These are phyloP conservation scores for Encarsia formosa DNA, from an alignment of 2,888 invertebrate genomes.

Conservation along the genomic window DNA sequence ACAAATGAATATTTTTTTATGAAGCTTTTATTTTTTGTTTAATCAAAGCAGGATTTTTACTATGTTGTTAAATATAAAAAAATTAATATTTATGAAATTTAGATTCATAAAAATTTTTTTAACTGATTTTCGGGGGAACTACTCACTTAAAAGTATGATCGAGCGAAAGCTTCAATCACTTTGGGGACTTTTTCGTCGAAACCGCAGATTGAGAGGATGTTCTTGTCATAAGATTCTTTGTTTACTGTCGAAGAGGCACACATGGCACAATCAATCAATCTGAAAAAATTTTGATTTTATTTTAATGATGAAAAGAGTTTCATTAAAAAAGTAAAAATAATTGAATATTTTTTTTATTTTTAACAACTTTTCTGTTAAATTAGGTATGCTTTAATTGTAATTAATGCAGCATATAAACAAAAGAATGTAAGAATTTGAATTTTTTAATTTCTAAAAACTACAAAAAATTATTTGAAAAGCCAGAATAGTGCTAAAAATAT, in stretches of 20 bases:
- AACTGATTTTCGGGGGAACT: conserved; percentile 5
- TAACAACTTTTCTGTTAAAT: too few relatives aligned
- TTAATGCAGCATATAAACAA: too few relatives aligned
- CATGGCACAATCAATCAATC: conserved; percentile 60
- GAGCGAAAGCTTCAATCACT: conserved; percentile 62
- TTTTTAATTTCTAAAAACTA: too few relatives aligned
- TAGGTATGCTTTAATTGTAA: too few relatives aligned
- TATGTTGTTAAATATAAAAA: conserved; percentile 19
- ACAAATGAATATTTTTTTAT: too few relatives aligned
- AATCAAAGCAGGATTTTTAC: conserved; percentile 9
- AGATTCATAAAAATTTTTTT: conserved; percentile 11
- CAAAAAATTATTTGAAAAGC: too few relatives aligned
- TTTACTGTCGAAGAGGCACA: conserved; percentile 55
- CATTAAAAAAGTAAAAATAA: too few relatives aligned
- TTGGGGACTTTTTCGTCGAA: conserved; percentile 62
- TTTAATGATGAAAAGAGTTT: too few relatives aligned
- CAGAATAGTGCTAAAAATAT: too few relatives aligned
- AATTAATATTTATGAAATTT: not conserved
- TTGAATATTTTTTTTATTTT: too few relatives aligned
- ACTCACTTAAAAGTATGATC: conserved; percentile 41
- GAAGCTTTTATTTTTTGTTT: conserved; percentile 1
- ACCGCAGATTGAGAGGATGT: conserved; percentile 62
- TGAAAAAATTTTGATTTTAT: too few relatives aligned
- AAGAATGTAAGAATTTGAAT: too few relatives aligned
- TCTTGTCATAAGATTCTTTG: conserved; percentile 54